These are phyloP conservation scores for Flabesymbios commensalis DNA, from an alignment of 2,888 invertebrate genomes.

Conservation along the genomic window DNA sequence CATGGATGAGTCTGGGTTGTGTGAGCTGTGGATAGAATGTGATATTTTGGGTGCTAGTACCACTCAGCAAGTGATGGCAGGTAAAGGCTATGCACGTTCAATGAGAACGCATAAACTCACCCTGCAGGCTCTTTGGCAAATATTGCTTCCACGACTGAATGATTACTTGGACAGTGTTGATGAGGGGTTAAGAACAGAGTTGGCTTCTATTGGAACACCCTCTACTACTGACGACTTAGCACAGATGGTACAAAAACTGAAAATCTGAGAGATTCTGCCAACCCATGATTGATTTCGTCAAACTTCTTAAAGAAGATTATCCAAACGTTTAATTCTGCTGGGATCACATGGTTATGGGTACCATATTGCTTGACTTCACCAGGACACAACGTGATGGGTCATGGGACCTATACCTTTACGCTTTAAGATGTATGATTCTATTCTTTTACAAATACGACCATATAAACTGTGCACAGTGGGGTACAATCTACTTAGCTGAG, in stretches of 20 bases:
- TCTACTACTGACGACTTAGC: neutral
- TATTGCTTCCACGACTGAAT: slow-evolving; percentile 8
- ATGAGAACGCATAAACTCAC: slow-evolving; percentile 18
- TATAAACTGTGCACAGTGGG: too few relatives aligned
- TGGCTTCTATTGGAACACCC: neutral
- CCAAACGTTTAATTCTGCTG: too few relatives aligned
- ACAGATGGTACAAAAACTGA: neutral
- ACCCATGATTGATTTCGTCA: neutral
- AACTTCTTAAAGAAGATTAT: too few relatives aligned
- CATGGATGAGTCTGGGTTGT: slow-evolving; percentile 17
- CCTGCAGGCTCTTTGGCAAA: slow-evolving; percentile 12
- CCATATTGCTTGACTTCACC: too few relatives aligned
- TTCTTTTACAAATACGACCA: too few relatives aligned
- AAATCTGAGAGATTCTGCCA: neutral
- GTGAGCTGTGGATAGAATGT: slow-evolving; percentile 20
- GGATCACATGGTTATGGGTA: too few relatives aligned
- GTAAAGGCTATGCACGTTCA: slow-evolving; percentile 15
- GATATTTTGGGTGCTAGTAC: slow-evolving; percentile 15
- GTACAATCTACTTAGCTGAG: too few relatives aligned
- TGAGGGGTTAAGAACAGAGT: neutral
- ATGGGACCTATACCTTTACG: too few relatives aligned
- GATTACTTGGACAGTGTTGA: slow-evolving; percentile 2
- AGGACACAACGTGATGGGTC: too few relatives aligned
- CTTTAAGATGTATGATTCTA: too few relatives aligned
- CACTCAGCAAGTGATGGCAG: slow-evolving; percentile 10